Base-by-base conservation (phyloP, 37 sponge, comb jelly and placozoan species). In the Petrosia ficiformis region DNA sequence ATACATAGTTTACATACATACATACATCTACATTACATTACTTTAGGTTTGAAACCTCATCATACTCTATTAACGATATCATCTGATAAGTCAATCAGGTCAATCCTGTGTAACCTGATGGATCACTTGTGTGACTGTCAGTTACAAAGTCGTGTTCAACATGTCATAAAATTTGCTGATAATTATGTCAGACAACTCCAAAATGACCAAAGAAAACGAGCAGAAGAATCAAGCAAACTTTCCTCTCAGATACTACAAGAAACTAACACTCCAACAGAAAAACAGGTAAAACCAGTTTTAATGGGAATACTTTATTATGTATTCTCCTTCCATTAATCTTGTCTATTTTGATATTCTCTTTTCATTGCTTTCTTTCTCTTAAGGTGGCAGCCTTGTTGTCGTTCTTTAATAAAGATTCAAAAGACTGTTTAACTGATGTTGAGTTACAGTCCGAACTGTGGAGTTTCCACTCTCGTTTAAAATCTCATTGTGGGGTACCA, bases 91-190 rank as follows among this genome's bases (percentile, higher is more conserved):
- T 86, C 88, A 56, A 85, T 89, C 29, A 89, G 89, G 24, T 35
- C 81, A 61, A 72, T 72, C 24, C 72, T 92, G 37, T 84, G 93
- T 68, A 32, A n/a, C n/a, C 22, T 96, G 26, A 77, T 96, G 39
- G 82, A 93, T 16, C 91, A 96, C 70, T 73, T 96, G 43, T 93
- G 93, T 69, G 97, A 96, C 65, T 75, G 87, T 42, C 94, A 93
- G 87, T 61, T 92, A 1, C 76, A 73, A 52, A 72, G 78, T 40
- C 43, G 86, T 29, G 70, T 94, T 34, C 81, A 90, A 61, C 48
- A 61, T 32, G 48, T 79, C 19, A 80, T 94, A 38, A 67, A 58
- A 14, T 94, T 87, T 72, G 69, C 92, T 30, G 22, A 80, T 6
- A 38, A 56, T 1, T 94, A 67, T 44, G 88, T 90, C 1, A 59